Evolutionary conservation across 92 coral and sea anemone genomes (phyloP).

Genomic region (Desmophyllum pertusum): DNA sequence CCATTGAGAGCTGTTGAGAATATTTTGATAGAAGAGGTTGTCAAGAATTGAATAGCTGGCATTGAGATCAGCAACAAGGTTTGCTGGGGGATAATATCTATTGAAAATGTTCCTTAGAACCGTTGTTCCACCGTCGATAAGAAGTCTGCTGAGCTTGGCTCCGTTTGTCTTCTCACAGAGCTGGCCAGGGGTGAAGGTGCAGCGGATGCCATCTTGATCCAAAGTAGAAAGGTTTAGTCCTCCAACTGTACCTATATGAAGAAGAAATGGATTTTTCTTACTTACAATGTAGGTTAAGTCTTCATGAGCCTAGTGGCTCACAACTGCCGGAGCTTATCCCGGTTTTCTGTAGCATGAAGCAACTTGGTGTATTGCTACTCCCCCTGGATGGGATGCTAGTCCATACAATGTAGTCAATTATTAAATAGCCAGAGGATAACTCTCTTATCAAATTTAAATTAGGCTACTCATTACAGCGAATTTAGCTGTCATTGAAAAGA

Average conservation of each 20-base stretch:
- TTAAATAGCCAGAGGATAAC: no score
- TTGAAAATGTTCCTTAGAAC: neutral
- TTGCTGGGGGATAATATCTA: constrained; percentile 19
- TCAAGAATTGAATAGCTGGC: neutral
- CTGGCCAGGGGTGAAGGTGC: constrained; percentile 1
- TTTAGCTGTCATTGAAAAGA: neutral
- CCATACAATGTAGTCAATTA: no score
- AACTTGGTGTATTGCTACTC: no score
- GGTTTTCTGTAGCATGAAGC: no score
- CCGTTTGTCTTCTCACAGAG: constrained; percentile 1
- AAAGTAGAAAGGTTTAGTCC: neutral
- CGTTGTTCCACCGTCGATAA: constrained; percentile 9
- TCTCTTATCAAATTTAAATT: neutral
- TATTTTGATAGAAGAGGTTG: neutral
- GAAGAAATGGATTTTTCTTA: neutral
- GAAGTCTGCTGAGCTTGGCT: constrained; percentile 28
- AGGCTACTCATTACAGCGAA: neutral
- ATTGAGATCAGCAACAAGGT: neutral
- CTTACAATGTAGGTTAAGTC: no score
- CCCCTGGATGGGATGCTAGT: no score
- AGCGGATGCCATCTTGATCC: constrained; percentile 8
- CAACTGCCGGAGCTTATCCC: no score
- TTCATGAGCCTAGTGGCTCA: no score
- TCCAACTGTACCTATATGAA: neutral
- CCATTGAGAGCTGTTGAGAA: constrained; percentile 19